These are phyloP conservation scores for Dysdera silvatica DNA, from an alignment of 1,140 invertebrate genomes.

Conservation along the genomic window DNA sequence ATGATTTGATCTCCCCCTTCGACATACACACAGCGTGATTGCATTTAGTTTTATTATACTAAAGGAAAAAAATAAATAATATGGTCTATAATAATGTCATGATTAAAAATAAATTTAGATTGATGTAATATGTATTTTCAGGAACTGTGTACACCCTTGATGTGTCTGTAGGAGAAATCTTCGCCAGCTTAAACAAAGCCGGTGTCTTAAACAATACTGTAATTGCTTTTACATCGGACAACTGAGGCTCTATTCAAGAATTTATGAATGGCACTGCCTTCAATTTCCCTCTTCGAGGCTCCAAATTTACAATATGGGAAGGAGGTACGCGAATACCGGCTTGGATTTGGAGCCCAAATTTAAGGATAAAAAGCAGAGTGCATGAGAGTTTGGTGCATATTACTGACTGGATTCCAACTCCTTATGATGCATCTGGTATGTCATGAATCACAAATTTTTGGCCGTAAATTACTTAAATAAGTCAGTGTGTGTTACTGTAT, in stretches of 20 bases:
- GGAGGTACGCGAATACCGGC: constrained; percentile 73
- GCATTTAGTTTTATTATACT: no score
- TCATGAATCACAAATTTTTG: not conserved
- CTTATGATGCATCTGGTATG: constrained; percentile 48
- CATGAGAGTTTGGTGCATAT: constrained; percentile 68
- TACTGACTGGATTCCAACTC: constrained; percentile 80
- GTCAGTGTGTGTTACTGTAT: no score
- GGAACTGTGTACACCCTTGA: constrained; percentile 69
- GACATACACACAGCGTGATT: no score
- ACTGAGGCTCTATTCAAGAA: constrained; percentile 62
- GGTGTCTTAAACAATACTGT: constrained; percentile 67
- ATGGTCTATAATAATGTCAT: no score
- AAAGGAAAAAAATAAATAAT: no score
- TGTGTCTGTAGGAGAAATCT: constrained; percentile 71
- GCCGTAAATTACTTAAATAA: no score
- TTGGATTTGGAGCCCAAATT: constrained; percentile 69
- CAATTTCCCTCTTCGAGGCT: constrained; percentile 80
- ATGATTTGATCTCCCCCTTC: no score
- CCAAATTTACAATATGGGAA: constrained; percentile 80
- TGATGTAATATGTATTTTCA: constrained; percentile 7
- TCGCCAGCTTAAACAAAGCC: constrained; percentile 55
- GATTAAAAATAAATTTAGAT: not conserved
- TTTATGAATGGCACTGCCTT: constrained; percentile 79
- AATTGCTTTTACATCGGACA: constrained; percentile 76
- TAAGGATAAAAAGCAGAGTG: constrained; percentile 49